Base-by-base conservation (phyloP, 2,113 vertebrate genomes). In the Tenrec ecaudatus region DNA sequence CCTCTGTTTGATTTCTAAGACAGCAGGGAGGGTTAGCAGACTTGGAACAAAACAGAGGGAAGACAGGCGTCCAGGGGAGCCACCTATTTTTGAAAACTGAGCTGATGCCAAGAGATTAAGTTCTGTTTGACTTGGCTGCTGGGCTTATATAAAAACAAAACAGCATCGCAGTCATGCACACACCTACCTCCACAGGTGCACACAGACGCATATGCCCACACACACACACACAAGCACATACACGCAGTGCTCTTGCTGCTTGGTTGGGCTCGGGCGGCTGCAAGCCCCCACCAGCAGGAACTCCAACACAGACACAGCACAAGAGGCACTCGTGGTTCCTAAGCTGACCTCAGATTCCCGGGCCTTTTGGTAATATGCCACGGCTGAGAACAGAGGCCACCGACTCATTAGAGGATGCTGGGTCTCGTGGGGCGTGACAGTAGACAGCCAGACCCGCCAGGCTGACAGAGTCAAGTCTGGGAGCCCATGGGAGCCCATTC, bases 261-360 rank as follows among this genome's bases (percentile, higher is more conserved):
- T 94, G 10, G 76, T 92, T 86, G 92, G 95, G 90, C 69, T 47
- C 6, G 22, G 83, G 83, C 92, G 96, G 95, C 96, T 94, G 94
- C 92, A 97, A 88, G 95, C 83, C 95, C 93, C 92, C 88, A 91
- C 96, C 96, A 97, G 96, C 96, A 98, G 96, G 97, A 97, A 97
- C 27, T 92, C 88, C 81, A 82, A 93, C 86, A 96, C 81, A 0
- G 96, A 97, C 95, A 97, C 96, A 97, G 96, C 90, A 96, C 91
- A 96, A 87, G 95, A 97, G 86, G 91, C 96, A 91, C 94, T 90
- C 92, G 62, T 79, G n/a, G 68, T 71, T 95, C 88, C 93, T 97
- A 96, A 94, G 95, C 81, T 83, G 91, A 95, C 94, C 96, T 97
- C 96, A 95, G 96, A 86, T 47, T 71, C 92, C 81, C 68, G 76